Conservation (phyloP, 2,797 vertebrate genomes). For the Syngnathus rostellatus region DNA sequence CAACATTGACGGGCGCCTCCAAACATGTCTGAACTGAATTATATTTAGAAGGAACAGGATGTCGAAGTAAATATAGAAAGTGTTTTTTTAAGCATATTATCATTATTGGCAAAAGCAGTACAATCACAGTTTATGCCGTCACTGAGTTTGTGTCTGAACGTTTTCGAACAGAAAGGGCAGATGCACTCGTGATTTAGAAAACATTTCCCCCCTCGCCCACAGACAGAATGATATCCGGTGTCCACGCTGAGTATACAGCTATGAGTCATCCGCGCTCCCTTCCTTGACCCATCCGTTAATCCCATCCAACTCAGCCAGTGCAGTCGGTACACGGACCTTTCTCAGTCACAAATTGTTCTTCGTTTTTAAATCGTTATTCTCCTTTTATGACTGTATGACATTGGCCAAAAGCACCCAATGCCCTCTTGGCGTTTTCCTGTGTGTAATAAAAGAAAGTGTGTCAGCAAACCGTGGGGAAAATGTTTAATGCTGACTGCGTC, state of each 20-base stretch:
- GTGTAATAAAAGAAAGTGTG: background rate
- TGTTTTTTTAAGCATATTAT: background rate
- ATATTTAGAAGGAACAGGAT: background rate
- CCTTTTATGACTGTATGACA: background rate
- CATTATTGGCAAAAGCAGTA: background rate
- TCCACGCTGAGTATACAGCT: slow-evolving; percentile 8
- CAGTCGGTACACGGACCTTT: slow-evolving; percentile 17
- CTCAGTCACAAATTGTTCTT: slow-evolving; percentile 3
- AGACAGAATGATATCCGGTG: slow-evolving; percentile 1
- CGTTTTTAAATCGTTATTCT: background rate
- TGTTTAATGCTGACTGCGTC: background rate
- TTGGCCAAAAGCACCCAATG: background rate
- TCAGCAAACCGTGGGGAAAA: background rate
- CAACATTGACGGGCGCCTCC: slow-evolving; percentile 9
- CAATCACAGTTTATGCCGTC: background rate
- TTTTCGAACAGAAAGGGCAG: background rate
- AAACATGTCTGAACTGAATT: background rate
- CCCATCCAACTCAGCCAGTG: slow-evolving; percentile 23
- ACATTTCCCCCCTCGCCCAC: background rate
- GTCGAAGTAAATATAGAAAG: background rate
- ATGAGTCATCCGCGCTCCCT: slow-evolving; percentile 60
- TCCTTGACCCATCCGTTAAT: slow-evolving; percentile 45
- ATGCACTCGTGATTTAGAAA: background rate
- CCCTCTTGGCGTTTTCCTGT: background rate
- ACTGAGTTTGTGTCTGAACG: background rate